Evolutionary conservation across 2,113 vertebrate genomes (phyloP).

Genomic region (Alosa alosa): DNA sequence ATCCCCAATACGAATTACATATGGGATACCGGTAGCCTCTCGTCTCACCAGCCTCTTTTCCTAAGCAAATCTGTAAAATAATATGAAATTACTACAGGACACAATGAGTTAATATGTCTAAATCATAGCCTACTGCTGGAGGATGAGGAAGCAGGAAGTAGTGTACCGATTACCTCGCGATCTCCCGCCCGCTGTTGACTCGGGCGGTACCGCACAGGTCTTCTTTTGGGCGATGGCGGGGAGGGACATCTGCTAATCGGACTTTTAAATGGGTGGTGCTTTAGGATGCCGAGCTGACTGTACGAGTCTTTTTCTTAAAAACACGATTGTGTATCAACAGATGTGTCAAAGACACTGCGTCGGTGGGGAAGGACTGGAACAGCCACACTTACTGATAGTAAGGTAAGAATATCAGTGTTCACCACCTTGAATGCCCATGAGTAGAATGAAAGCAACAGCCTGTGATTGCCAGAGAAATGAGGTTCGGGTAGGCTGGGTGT

Average conservation of each 20-base stretch:
- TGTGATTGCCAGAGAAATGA: not conserved
- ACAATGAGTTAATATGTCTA: not conserved
- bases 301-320: not conserved
- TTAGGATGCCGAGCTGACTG: constrained; percentile 3
- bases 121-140: not conserved
- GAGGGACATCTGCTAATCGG: constrained; percentile 12
- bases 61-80: too few relatives aligned
- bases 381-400: not conserved
- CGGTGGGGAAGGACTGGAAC: constrained; percentile 49
- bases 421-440: not conserved
- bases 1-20: too few relatives aligned
- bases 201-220: not conserved
- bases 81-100: not conserved
- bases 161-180: not conserved
- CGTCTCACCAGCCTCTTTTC: too few relatives aligned
- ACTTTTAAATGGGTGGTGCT: constrained; percentile 26
- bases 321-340: constrained; percentile 38
- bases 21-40: too few relatives aligned
- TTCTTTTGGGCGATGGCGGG: not conserved
- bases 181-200: not conserved
- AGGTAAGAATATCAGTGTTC: not conserved
- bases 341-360: constrained; percentile 61
- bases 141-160: not conserved
- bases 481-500: too few relatives aligned
- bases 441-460: not conserved